Percentiles rank a stretch among this genome's conserved stretches.
Conservation (phyloP, 2,797 vertebrate genomes). For the Lophura swinhoii region DNA sequence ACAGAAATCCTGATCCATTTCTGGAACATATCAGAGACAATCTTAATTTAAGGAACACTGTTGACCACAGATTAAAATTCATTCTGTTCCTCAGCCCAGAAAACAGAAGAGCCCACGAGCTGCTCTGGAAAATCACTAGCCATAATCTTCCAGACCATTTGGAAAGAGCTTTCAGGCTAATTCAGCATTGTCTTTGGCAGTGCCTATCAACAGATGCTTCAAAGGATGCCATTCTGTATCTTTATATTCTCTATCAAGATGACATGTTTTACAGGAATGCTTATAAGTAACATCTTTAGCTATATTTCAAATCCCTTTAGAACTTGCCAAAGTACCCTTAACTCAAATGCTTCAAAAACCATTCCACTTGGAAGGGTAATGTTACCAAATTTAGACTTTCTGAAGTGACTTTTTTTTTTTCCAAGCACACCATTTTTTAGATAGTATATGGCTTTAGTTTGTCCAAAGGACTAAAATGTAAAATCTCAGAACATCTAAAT, state of each 20-base stretch:
- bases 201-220: conserved; percentile 10
- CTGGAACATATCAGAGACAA: not conserved
- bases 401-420: not conserved
- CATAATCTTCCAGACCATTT: conserved; percentile 21
- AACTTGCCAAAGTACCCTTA: not conserved
- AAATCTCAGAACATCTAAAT: not conserved
- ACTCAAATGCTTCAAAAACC: not conserved
- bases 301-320: conserved; percentile 17
- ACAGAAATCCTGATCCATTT: conserved; percentile 6
- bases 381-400: not conserved
- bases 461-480: not conserved
- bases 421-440: not conserved
- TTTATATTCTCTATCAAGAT: conserved; percentile 27
- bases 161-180: conserved; percentile 9
- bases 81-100: not conserved
- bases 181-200: not conserved
- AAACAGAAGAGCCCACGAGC: not conserved
- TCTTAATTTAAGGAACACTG: not conserved
- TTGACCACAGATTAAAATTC: conserved; percentile 4
- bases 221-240: not conserved
- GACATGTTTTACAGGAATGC: not conserved
- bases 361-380: not conserved
- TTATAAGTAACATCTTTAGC: not conserved
- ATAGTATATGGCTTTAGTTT: not conserved
- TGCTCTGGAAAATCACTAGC: not conserved